phyloP scores from a whole-genome alignment of 2,113 vertebrate species.

The Oceanodroma tethys region DNA sequence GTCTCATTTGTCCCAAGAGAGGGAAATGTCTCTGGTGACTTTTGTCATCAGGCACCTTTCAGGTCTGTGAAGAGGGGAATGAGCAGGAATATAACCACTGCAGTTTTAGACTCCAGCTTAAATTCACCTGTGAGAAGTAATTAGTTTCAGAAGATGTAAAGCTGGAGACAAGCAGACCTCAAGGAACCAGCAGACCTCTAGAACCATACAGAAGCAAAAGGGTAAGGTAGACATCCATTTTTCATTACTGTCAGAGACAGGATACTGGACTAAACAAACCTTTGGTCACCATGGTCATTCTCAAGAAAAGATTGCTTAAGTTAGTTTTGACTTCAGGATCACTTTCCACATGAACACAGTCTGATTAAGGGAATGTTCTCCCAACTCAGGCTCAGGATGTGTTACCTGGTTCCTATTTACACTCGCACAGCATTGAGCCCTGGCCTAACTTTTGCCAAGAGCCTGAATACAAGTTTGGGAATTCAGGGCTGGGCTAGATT shows the following conservation, averaged over 20 bases:
- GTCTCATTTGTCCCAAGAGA: background rate
- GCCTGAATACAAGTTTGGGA: background rate
- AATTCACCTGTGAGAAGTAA: background rate
- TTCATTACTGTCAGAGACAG: background rate
- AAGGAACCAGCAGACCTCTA: background rate
- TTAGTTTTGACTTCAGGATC: background rate
- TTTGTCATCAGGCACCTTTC: background rate
- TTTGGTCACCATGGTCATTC: background rate
- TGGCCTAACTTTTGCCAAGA: background rate
- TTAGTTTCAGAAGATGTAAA: background rate
- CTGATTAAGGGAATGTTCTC: background rate
- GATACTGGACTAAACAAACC: background rate
- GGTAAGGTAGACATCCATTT: background rate
- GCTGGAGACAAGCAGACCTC: background rate
- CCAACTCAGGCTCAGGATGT: background rate
- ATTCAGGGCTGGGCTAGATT: background rate
- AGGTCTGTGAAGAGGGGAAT: background rate
- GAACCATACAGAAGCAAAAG: background rate
- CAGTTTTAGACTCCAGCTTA: background rate
- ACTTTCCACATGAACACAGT: background rate
- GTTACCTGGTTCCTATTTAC: background rate
- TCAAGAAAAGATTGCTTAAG: background rate
- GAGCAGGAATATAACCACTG: background rate
- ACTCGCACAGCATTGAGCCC: background rate
- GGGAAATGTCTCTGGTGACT: background rate